A percentile compares a stretch with the other conserved stretches of the same genome.
phyloP scores from a whole-genome alignment of 2,888 invertebrate genomes.

The Amorpha juglandis region DNA sequence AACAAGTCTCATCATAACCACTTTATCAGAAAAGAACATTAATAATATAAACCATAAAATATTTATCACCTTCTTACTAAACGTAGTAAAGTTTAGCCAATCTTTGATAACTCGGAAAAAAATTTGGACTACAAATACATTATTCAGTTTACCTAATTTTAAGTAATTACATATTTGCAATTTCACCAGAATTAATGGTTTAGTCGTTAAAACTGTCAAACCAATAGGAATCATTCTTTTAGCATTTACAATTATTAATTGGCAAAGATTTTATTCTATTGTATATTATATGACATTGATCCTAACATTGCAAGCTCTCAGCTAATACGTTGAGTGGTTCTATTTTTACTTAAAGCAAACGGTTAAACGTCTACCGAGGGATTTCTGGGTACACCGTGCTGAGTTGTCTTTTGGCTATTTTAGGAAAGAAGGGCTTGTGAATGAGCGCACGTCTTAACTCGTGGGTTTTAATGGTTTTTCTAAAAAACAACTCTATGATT shows the following conservation, averaged over 20 bases:
- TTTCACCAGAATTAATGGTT: no score
- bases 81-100: no score
- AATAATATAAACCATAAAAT: no score
- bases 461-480: conserved; percentile 29
- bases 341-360: conserved; percentile 74
- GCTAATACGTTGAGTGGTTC: conserved; percentile 59
- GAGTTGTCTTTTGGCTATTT: conserved; percentile 69
- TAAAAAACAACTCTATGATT: conserved; percentile 7
- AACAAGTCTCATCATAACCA: no score
- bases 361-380: conserved; percentile 66
- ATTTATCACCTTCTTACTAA: no score
- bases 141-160: no score
- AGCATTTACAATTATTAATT: not conserved
- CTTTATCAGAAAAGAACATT: no score
- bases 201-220: not conserved
- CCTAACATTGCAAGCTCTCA: conserved; percentile 24
- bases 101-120: no score
- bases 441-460: conserved; percentile 47
- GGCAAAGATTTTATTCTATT: not conserved
- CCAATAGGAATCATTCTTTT: not conserved
- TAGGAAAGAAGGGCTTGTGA: conserved; percentile 54
- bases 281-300: not conserved
- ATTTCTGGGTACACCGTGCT: conserved; percentile 66
- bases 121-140: no score
- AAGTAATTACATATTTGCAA: no score